phyloP scores from a whole-genome alignment of 2,888 invertebrate genomes.

The Hipparchia semele region DNA sequence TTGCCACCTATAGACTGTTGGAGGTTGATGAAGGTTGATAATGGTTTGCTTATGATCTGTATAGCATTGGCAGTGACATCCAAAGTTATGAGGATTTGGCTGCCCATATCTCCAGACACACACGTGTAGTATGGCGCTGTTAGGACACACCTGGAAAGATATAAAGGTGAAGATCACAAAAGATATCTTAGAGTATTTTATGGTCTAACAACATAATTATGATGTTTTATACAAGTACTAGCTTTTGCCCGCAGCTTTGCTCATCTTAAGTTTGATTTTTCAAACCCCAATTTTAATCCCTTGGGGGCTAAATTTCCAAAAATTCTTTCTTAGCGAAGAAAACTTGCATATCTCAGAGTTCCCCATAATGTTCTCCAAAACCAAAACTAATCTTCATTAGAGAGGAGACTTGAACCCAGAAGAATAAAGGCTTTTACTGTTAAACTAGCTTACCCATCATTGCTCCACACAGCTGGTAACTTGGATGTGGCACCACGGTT shows the following conservation, averaged over 20 bases:
- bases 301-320: too few relatives aligned
- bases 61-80: slow-evolving; percentile 83
- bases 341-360: too few relatives aligned
- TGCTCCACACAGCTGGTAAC: slow-evolving; percentile 85
- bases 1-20: slow-evolving; percentile 48
- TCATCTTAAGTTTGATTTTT: too few relatives aligned
- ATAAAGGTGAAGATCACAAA: slow-evolving; percentile 13
- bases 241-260: too few relatives aligned
- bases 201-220: too few relatives aligned
- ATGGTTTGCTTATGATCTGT: slow-evolving; percentile 73
- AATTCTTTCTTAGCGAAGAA: too few relatives aligned
- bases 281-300: too few relatives aligned
- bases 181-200: too few relatives aligned
- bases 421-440: neutral
- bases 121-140: slow-evolving; percentile 86
- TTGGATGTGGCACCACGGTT: slow-evolving; percentile 81
- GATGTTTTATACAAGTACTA: too few relatives aligned
- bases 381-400: too few relatives aligned
- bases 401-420: too few relatives aligned
- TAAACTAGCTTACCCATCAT: slow-evolving; percentile 60
- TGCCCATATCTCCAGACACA: slow-evolving; percentile 73
- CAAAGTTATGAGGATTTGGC: slow-evolving; percentile 83
- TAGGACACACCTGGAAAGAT: slow-evolving; percentile 82
- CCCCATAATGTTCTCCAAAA: too few relatives aligned
- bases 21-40: slow-evolving; percentile 58